Percentiles rank a stretch among this genome's conserved stretches.
phyloP scores from a whole-genome alignment of 2,888 invertebrate species.

The Xylocampa areola region DNA sequence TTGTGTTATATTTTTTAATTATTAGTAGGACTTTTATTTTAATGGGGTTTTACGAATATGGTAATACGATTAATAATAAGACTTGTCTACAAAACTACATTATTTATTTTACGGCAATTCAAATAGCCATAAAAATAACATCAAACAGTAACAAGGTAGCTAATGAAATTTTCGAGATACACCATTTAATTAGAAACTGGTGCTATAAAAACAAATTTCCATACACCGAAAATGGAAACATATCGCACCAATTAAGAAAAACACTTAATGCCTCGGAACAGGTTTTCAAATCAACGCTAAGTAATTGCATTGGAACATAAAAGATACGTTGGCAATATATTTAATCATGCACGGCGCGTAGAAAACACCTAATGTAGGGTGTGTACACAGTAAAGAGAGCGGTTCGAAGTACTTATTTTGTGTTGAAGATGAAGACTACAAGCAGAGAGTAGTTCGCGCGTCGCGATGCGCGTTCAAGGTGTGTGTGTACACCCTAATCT shows the following conservation, averaged over 20 bases:
- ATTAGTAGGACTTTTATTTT: neutral
- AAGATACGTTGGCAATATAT: conserved; percentile 57
- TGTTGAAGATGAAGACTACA: conserved; percentile 29
- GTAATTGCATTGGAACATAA: conserved; percentile 53
- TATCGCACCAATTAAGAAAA: conserved; percentile 44
- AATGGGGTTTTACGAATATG: neutral
- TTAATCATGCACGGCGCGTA: conserved; percentile 52
- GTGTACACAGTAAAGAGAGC: conserved; percentile 18
- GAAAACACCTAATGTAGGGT: conserved; percentile 43
- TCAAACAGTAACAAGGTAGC: conserved; percentile 6
- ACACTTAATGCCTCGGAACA: conserved; percentile 40
- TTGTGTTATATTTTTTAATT: neutral
- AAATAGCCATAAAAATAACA: conserved; percentile 15
- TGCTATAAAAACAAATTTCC: conserved; percentile 26
- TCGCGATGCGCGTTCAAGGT: neutral
- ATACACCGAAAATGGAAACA: conserved; percentile 20
- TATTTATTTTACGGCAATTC: conserved; percentile 6
- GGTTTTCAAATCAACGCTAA: conserved; percentile 49
- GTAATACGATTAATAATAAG: neutral
- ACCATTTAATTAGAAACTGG: conserved; percentile 1
- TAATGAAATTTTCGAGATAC: conserved; percentile 23
- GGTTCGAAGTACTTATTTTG: conserved; percentile 31
- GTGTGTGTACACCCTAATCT: conserved; percentile 35
- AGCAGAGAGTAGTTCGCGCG: neutral
- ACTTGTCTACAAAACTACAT: neutral